Evolutionary conservation across 2,888 invertebrate species (phyloP).

Genomic region (Oscheius sp.): DNA sequence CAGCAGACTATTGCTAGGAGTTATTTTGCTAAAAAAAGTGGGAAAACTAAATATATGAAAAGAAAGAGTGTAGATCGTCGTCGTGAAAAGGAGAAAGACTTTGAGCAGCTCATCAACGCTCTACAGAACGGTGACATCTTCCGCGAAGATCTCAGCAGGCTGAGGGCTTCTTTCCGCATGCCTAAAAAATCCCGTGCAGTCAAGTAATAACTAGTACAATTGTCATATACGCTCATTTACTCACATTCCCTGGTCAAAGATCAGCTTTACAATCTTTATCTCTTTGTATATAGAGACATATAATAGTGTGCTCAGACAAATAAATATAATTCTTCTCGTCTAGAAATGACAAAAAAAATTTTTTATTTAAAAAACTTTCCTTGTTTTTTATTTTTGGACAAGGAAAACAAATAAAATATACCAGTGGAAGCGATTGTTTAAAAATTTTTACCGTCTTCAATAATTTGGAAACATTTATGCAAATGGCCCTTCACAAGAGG

Average conservation of each 20-base stretch:
- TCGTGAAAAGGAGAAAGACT: conserved; percentile 60
- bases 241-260: conserved; percentile 26
- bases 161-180: conserved; percentile 63
- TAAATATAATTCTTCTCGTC: not conserved
- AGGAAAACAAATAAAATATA: too few species aligned
- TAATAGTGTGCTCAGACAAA: conserved; percentile 11
- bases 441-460: too few species aligned
- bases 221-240: conserved; percentile 2
- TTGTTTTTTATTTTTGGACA: too few species aligned
- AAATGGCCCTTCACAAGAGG: too few species aligned
- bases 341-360: not conserved
- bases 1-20: conserved; percentile 64
- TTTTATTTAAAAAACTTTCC: not conserved
- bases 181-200: conserved; percentile 34
- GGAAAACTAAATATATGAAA: not conserved
- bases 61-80: conserved; percentile 31
- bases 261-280: conserved; percentile 23
- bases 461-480: too few species aligned
- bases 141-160: conserved; percentile 66
- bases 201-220: conserved; percentile 12
- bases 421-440: too few species aligned
- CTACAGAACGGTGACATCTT: conserved; percentile 70
- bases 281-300: conserved; percentile 18
- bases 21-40: conserved; percentile 63
- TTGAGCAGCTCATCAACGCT: conserved; percentile 65